phyloP scores from a whole-genome alignment of 1,140 invertebrate species.

The Procambarus clarkii region DNA sequence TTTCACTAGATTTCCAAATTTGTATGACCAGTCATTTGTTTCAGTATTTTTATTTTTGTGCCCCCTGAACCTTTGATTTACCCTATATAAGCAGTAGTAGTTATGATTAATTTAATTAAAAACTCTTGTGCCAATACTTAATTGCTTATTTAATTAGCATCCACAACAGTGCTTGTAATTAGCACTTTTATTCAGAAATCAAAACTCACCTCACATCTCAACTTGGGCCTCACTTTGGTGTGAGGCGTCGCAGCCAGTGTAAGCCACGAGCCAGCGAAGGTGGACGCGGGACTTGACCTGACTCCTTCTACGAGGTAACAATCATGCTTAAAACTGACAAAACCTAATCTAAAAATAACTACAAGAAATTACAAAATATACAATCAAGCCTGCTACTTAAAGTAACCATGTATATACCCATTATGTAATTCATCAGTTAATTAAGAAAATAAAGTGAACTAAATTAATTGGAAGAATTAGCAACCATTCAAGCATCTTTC shows the following conservation, averaged over 20 bases:
- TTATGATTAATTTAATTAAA: not conserved
- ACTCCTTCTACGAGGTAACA: constrained; percentile 58
- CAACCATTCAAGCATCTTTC: too few species aligned
- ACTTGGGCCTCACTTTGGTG: constrained; percentile 26
- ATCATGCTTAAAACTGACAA: constrained; percentile 14
- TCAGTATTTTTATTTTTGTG: too few species aligned
- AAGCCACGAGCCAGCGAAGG: constrained; percentile 55
- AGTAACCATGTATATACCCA: too few species aligned
- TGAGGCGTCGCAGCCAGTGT: constrained; percentile 67
- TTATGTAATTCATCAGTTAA: too few species aligned
- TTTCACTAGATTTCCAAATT: too few species aligned
- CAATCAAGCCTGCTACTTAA: too few species aligned
- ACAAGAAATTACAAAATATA: not conserved
- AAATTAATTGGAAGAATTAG: too few species aligned
- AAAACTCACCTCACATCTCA: constrained; percentile 8
- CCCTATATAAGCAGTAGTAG: too few species aligned
- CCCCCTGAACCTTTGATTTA: too few species aligned
- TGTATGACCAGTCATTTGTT: too few species aligned
- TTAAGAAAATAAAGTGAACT: too few species aligned
- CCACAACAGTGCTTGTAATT: too few species aligned
- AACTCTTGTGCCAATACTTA: not conserved
- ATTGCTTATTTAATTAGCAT: not conserved
- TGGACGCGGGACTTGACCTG: constrained; percentile 46
- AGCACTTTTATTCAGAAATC: not conserved
- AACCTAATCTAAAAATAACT: constrained; percentile 1